phyloP scores from a whole-genome alignment of 2,888 invertebrate species.

The Dasypogon diadema region DNA sequence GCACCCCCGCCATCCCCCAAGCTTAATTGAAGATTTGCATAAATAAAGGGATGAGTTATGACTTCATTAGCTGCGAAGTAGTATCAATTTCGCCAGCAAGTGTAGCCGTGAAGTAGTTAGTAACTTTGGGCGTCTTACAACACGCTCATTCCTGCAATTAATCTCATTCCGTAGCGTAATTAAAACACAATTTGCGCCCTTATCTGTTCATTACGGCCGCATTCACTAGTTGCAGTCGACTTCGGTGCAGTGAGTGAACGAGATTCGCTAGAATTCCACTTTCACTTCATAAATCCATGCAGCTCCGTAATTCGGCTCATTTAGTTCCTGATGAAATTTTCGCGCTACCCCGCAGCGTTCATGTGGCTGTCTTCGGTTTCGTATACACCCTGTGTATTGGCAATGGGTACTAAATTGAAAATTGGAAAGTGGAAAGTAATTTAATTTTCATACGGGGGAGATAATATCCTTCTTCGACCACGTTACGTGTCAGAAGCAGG shows the following conservation, averaged over 20 bases:
- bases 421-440: not conserved
- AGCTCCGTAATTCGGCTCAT: not conserved
- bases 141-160: not conserved
- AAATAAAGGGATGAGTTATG: conserved; percentile 1
- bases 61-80: not conserved
- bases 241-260: too few species aligned
- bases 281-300: too few species aligned
- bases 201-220: not conserved
- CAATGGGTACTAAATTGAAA: not conserved
- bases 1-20: not conserved
- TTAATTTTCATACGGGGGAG: not conserved
- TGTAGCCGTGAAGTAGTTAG: not conserved
- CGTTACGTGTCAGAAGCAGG: not conserved
- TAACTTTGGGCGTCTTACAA: not conserved
- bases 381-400: not conserved
- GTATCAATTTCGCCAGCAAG: not conserved
- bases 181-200: not conserved
- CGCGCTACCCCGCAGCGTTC: too few species aligned
- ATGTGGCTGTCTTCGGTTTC: too few species aligned
- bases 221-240: not conserved
- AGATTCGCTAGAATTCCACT: too few species aligned
- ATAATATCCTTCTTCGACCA: not conserved
- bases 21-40: not conserved
- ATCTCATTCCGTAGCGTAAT: not conserved
- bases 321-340: not conserved